Evolutionary conservation across 2,888 invertebrate species (phyloP).

Genomic region (Noctua pronuba): DNA sequence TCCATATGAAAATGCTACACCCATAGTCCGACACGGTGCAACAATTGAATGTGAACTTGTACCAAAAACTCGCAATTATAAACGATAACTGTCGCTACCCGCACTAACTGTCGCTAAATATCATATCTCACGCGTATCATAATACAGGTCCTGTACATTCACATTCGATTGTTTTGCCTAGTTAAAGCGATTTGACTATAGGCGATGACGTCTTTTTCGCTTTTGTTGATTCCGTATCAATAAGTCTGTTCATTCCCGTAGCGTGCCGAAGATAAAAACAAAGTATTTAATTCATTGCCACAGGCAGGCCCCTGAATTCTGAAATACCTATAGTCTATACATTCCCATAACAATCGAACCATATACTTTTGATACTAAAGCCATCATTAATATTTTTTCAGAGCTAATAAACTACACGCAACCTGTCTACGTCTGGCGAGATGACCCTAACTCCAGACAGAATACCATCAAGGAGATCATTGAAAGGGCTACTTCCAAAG

Average conservation of each 20-base stretch:
- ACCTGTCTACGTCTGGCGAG: conserved; percentile 98
- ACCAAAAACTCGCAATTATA: not conserved
- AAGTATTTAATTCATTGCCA: not conserved
- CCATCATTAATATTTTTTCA: conserved; percentile 78
- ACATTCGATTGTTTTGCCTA: not conserved
- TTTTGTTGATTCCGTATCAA: not conserved
- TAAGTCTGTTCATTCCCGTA: not conserved
- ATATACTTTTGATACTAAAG: not conserved
- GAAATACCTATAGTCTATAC: not conserved
- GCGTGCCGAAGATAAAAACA: not conserved
- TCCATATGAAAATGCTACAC: not conserved
- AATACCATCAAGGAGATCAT: conserved; percentile 97
- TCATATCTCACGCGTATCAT: not conserved
- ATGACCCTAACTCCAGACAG: conserved; percentile 97
- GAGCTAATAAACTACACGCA: conserved; percentile 98
- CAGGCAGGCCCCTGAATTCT: not conserved
- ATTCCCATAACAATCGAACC: not conserved
- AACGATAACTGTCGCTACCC: not conserved
- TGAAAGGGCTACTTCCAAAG: conserved; percentile 94
- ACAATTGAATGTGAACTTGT: not conserved
- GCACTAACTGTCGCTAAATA: not conserved
- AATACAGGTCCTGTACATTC: not conserved
- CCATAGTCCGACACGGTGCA: not conserved
- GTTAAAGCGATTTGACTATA: not conserved
- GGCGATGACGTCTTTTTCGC: not conserved